These are phyloP conservation scores for Pterocles burchelli DNA, from an alignment of 2,113 vertebrate species.

Conservation along the genomic window DNA sequence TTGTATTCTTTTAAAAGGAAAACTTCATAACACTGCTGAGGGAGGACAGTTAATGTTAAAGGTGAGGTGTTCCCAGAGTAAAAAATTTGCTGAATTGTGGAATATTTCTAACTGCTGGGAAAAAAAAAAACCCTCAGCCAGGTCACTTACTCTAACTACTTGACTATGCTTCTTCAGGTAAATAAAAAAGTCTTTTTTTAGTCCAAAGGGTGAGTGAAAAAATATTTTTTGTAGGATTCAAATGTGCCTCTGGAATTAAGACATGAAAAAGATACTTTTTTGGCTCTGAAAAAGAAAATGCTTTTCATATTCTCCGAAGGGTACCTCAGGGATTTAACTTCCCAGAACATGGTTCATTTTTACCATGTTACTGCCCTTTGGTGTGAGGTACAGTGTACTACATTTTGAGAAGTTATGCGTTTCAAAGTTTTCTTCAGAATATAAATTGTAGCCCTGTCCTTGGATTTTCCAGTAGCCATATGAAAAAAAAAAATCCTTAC, in stretches of 20 bases:
- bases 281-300: neutral
- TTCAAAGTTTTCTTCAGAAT: neutral
- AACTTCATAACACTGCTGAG: neutral
- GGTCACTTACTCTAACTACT: neutral
- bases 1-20: neutral
- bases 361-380: neutral
- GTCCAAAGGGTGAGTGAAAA: neutral
- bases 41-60: neutral
- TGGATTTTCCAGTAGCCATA: neutral
- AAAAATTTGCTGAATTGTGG: neutral
- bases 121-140: neutral
- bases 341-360: neutral
- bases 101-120: neutral
- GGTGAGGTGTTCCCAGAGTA: neutral
- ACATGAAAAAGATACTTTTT: neutral
- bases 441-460: neutral
- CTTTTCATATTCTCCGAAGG: neutral
- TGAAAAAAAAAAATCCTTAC: neutral
- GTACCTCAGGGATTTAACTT: neutral
- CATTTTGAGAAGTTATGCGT: neutral
- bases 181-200: neutral
- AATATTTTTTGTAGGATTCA: neutral
- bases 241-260: neutral
- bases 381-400: neutral
- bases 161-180: neutral